These are phyloP conservation scores for Ostrea edulis DNA, from an alignment of 1,140 invertebrate species.

Conservation along the genomic window DNA sequence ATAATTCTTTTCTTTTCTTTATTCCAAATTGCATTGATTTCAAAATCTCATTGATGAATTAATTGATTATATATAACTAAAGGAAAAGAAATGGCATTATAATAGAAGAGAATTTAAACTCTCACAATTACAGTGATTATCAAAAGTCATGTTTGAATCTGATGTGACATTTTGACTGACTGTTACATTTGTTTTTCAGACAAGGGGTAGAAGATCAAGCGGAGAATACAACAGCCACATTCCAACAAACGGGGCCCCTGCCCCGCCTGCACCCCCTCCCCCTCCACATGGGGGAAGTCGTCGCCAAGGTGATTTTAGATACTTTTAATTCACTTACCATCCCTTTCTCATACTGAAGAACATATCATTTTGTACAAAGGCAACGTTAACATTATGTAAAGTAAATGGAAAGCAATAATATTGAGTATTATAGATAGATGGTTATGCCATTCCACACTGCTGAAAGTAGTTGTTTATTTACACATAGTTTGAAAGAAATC, in stretches of 20 bases:
- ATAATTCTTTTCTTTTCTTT: neutral
- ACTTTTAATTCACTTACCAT: slow-evolving; percentile 40
- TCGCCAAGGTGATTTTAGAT: slow-evolving; percentile 47
- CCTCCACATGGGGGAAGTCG: neutral
- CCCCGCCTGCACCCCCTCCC: neutral
- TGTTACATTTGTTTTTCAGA: slow-evolving; percentile 1
- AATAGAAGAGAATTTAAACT: neutral
- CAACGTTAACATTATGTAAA: neutral
- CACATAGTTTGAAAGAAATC: neutral
- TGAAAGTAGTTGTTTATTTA: neutral
- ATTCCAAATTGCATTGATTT: no score
- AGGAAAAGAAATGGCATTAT: neutral
- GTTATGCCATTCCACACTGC: neutral
- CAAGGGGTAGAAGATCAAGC: slow-evolving; percentile 37
- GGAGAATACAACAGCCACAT: slow-evolving; percentile 45
- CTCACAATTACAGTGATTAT: neutral
- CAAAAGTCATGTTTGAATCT: no score
- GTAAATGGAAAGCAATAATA: slow-evolving; percentile 1
- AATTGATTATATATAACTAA: no score
- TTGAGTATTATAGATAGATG: neutral
- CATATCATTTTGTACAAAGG: slow-evolving; percentile 15
- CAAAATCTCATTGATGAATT: no score
- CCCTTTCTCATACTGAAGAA: neutral
- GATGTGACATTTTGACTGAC: no score
- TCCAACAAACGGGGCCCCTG: slow-evolving; percentile 18